Evolutionary conservation across 2,113 vertebrate species (phyloP).

Genomic region (Poicephalus gulielmi): DNA sequence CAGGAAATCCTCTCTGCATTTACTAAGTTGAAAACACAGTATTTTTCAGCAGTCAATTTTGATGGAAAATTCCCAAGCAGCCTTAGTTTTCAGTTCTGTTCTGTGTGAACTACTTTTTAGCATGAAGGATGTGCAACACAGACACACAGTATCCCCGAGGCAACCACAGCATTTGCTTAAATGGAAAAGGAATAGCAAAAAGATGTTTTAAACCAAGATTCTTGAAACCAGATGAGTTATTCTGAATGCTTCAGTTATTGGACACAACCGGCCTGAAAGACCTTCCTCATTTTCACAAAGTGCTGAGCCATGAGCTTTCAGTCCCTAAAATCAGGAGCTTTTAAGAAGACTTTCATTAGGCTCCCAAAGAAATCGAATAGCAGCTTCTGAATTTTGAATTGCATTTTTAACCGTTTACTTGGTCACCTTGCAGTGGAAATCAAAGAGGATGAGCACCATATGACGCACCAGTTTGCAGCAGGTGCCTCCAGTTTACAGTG

Average conservation of each 20-base stretch:
- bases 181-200: slow-evolving; percentile 9
- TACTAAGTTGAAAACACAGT: not conserved
- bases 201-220: slow-evolving; percentile 16
- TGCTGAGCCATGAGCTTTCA: not conserved
- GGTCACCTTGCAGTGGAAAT: not conserved
- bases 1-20: not conserved
- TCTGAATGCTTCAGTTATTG: not conserved
- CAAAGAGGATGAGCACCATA: not conserved
- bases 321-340: slow-evolving; percentile 6
- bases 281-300: not conserved
- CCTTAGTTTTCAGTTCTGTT: slow-evolving; percentile 1
- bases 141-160: not conserved
- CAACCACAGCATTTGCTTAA: slow-evolving; percentile 27
- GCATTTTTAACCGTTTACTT: not conserved
- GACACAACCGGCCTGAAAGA: not conserved
- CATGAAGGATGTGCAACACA: not conserved
- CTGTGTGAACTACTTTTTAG: slow-evolving; percentile 36
- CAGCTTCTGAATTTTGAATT: not conserved
- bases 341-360: not conserved
- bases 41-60: not conserved
- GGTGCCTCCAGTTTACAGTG: not conserved
- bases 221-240: not conserved
- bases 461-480: not conserved
- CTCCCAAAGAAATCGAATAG: not conserved
- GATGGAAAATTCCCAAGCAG: slow-evolving; percentile 18